Conservation (phyloP, 2,888 invertebrate species). For the Hipparchia semele region DNA sequence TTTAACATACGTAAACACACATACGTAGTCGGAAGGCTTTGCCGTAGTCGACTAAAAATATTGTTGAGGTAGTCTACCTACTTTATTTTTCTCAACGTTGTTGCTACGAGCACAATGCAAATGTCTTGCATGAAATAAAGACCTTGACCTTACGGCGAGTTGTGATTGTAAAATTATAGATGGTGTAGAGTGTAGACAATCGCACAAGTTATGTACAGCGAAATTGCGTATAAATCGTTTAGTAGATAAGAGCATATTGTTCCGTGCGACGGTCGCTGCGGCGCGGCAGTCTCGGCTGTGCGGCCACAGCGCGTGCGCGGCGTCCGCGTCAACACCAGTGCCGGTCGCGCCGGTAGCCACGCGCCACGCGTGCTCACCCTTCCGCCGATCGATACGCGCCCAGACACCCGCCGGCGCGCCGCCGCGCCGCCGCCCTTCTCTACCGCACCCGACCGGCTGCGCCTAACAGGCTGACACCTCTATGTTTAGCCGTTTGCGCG, state of each 20-base stretch:
- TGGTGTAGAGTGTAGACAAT: background rate
- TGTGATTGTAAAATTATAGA: slow-evolving; percentile 20
- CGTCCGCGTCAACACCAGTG: slow-evolving; percentile 63
- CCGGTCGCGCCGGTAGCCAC: slow-evolving; percentile 77
- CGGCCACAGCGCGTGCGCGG: slow-evolving; percentile 69
- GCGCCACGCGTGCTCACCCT: slow-evolving; percentile 70
- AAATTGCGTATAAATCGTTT: slow-evolving; percentile 33
- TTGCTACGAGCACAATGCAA: background rate
- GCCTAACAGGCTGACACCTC: slow-evolving; percentile 53
- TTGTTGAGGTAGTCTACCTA: no score
- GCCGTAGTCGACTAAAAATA: no score
- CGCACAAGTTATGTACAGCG: slow-evolving; percentile 11
- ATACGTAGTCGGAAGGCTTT: no score
- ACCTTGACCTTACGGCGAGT: slow-evolving; percentile 28
- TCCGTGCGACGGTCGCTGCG: slow-evolving; percentile 28
- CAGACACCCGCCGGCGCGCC: slow-evolving; percentile 32
- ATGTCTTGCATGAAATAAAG: background rate
- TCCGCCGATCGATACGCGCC: slow-evolving; percentile 54
- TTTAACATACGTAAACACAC: no score
- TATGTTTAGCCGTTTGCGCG: slow-evolving; percentile 46
- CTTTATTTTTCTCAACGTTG: no score
- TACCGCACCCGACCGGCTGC: slow-evolving; percentile 53
- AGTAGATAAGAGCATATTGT: slow-evolving; percentile 42
- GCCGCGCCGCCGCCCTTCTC: slow-evolving; percentile 49
- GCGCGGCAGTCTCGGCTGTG: slow-evolving; percentile 40